These are phyloP conservation scores for Pollenia griseotomentosa DNA, from an alignment of 2,888 invertebrate genomes.

Conservation along the genomic window DNA sequence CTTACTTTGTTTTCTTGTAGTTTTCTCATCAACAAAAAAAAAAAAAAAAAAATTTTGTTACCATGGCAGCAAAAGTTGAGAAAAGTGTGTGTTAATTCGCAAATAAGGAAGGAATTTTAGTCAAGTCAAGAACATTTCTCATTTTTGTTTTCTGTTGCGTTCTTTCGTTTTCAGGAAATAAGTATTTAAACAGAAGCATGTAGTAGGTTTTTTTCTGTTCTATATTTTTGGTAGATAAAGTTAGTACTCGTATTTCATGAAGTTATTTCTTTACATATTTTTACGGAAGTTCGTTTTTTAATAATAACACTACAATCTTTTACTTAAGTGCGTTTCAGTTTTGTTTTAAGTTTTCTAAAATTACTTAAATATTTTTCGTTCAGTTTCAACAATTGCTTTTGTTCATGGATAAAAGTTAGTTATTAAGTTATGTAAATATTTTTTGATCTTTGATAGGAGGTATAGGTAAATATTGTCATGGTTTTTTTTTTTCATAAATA, in stretches of 20 bases:
- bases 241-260: constrained; percentile 22
- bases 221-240: background rate
- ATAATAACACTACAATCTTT: background rate
- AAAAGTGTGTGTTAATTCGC: constrained; percentile 42
- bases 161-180: constrained; percentile 41
- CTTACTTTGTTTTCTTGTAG: background rate
- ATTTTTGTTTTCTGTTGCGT: background rate
- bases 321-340: background rate
- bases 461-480: too few species aligned
- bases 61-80: constrained; percentile 26
- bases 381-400: background rate
- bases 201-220: background rate
- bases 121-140: constrained; percentile 24
- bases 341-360: background rate
- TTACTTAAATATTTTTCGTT: background rate
- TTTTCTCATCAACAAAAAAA: constrained; percentile 17
- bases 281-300: background rate
- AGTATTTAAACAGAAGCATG: constrained; percentile 33
- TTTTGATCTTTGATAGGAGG: background rate
- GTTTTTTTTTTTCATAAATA: too few species aligned
- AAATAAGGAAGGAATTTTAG: constrained; percentile 28
- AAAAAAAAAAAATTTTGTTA: constrained; percentile 34
- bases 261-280: constrained; percentile 28
- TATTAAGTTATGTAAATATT: background rate
- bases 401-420: background rate